phyloP scores from a whole-genome alignment of 2,113 vertebrate genomes.

The Limnothrissa miodon region DNA sequence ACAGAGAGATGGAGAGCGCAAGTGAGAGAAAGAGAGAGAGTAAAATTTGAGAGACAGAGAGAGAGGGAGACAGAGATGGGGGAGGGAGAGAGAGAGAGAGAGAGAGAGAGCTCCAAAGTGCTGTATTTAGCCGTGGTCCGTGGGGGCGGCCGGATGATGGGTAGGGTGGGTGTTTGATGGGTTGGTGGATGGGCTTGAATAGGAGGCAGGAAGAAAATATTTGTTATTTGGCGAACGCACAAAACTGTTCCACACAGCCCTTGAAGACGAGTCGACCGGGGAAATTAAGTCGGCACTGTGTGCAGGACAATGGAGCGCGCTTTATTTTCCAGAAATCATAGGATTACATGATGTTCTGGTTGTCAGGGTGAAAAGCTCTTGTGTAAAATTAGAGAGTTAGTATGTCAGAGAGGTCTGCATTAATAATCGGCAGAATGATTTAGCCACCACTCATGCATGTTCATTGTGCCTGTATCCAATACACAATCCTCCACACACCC shows the following conservation, averaged over 20 bases:
- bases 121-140: background rate
- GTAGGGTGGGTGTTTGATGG: background rate
- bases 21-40: background rate
- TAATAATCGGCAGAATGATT: background rate
- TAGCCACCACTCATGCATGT: background rate
- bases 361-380: background rate
- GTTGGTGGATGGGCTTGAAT: background rate
- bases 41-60: background rate
- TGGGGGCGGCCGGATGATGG: background rate
- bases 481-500: background rate
- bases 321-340: background rate
- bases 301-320: background rate
- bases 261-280: background rate
- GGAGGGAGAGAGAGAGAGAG: background rate
- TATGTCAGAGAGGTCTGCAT: background rate
- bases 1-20: background rate
- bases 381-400: background rate
- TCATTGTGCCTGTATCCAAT: background rate
- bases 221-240: background rate
- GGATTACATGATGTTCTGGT: slow-evolving; percentile 7
- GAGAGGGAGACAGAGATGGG: background rate
- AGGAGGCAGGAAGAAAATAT: background rate
- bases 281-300: background rate
- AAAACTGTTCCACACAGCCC: background rate
- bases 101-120: background rate